Base-by-base conservation (phyloP, 2,888 invertebrate species). In the Chrysopilus asiliformis region DNA sequence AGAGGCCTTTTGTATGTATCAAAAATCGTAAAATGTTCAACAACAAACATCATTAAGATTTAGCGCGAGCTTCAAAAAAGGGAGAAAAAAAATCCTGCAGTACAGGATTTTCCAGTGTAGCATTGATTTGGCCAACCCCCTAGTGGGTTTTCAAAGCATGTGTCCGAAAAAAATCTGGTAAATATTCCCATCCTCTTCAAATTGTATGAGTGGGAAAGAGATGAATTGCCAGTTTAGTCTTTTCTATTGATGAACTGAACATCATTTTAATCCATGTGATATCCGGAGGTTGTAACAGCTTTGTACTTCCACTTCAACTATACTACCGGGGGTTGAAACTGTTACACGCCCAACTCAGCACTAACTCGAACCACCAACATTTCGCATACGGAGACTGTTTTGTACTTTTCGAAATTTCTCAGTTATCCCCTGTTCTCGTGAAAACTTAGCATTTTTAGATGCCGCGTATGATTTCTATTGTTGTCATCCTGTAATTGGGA, bases 61-160 rank as follows among this genome's bases (percentile, higher is more conserved):
- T 17, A 12, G 18, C 17, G n/a, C 26, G 8, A 25, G 17, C 18
- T 27, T 27, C 12, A 27, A 28, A 34, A 15, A 19, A 13, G 34
- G 34, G 18, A 19, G 17, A 34, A 19, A 14, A 17, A 26, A 26
- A 12, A n/a, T 9, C 18, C 14, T 29, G 34, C 16, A 12, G 6
- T 14, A 13, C n/a, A 14, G 17, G 18, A 27, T 7, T 13, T 7
- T 18, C 15, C 34, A 17, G 35, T 16, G 25, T 25, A 36, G 31
- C 17, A 30, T 36, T 36, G 36, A 36, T 36, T 36, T 16, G 36
- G n/a, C 29, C 36, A 36, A 29, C 36, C 36, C 36, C 36, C 36
- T 36, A 31, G n/a, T n/a, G n/a, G n/a, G n/a, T n/a, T n/a, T n/a
- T n/a, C n/a, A n/a, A n/a, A n/a, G n/a, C 26, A 26, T 26, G 10